These are phyloP conservation scores for Drosophila neotestacea DNA, from an alignment of 2,888 invertebrate genomes.

Conservation along the genomic window DNA sequence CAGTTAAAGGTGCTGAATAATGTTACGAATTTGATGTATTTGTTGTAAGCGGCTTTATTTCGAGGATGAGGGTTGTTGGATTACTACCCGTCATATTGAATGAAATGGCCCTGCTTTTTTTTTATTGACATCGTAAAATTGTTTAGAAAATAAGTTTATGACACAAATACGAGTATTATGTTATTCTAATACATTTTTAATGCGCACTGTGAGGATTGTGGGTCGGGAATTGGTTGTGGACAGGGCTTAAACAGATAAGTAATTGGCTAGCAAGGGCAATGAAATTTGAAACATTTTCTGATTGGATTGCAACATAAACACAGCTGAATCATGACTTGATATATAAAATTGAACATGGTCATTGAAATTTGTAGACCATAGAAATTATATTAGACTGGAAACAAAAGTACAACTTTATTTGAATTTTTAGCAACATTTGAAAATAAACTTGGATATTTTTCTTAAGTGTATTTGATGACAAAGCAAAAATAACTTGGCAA, in stretches of 20 bases:
- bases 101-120: slow-evolving; percentile 20
- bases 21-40: slow-evolving; percentile 28
- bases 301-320: slow-evolving; percentile 38
- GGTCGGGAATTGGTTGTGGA: not conserved
- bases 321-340: slow-evolving; percentile 7
- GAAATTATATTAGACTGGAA: not conserved
- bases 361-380: not conserved
- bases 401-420: not conserved
- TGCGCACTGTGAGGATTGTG: slow-evolving; percentile 25
- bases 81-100: slow-evolving; percentile 20
- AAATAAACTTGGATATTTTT: not conserved
- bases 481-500: not conserved
- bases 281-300: slow-evolving; percentile 29
- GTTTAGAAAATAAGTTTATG: slow-evolving; percentile 61
- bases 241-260: slow-evolving; percentile 47
- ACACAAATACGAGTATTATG: slow-evolving; percentile 49
- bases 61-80: slow-evolving; percentile 1
- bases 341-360: slow-evolving; percentile 1
- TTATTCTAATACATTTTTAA: slow-evolving; percentile 64
- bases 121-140: slow-evolving; percentile 52
- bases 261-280: slow-evolving; percentile 51
- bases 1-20: slow-evolving; percentile 42
- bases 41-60: slow-evolving; percentile 13
- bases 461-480: slow-evolving; percentile 9
- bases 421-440: not conserved